Base-by-base conservation (phyloP, 2,888 invertebrate genomes). In the Nemurella pictetii region DNA sequence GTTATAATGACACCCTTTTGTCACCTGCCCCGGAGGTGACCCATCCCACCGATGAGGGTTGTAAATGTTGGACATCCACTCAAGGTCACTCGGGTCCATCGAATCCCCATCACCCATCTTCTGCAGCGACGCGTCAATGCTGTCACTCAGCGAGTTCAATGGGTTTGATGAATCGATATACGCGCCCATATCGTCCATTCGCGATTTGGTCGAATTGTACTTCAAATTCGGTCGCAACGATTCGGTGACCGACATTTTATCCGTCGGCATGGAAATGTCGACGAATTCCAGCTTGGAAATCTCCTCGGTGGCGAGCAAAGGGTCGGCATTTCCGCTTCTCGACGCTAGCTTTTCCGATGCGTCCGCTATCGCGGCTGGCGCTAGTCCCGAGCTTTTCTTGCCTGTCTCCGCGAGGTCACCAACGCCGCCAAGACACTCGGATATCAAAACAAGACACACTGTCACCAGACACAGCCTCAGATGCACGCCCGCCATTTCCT, bases 31-130 rank as follows among this genome's bases (percentile, higher is more conserved):
- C 85, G 92, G 91, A 55, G 83, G 83, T 28, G 74, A 35, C 15
- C 88, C 87, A 55, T 88, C 87, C 94, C 94, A 94, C 86, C 91
- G 91, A 87, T 93, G 92, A 83, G 95, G 95, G 88, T 95, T 94
- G 88, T 94, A 93, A 80, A 95, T 89, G 84, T 92, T 91, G 86
- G 92, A 91, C 89, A 95, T 90, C 95, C 95, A 95, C 86, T 93
- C 92, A 90, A 94, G 92, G 86, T 87, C 86, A 29, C 72, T 84
- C 35, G 78, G 78, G 20, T 29, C 28, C 30, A 28, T 78, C 78
- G 12, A 30, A 5, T 78, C 78, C 0, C n/a, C 28, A 30, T 29
- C 78, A 0, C 28, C 78, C 30, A 28, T 27, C 75, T 26, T 28
- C 26, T 28, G 26, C 30, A 78, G n/a, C 0, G 78, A 27, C 30